A percentile compares a stretch with the other conserved stretches of the same genome.
phyloP scores from a whole-genome alignment of 2,888 invertebrate species.

The Ennomos quercinarius region DNA sequence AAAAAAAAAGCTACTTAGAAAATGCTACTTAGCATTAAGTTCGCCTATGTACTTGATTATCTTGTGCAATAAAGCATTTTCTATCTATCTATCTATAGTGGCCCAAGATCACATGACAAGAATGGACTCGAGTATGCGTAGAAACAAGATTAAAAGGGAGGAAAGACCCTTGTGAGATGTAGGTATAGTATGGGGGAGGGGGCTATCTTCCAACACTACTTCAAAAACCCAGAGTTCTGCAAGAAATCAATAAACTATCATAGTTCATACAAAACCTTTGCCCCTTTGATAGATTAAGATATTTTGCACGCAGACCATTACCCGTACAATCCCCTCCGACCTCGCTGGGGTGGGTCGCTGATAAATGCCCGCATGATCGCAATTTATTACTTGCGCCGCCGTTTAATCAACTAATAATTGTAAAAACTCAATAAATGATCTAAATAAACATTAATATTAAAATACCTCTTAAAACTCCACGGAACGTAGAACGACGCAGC shows the following conservation, averaged over 20 bases:
- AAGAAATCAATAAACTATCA: conserved; percentile 27
- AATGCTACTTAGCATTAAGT: no score
- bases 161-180: no score
- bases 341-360: conserved; percentile 50
- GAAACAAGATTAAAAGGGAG: no score
- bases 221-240: neutral
- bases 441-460: conserved; percentile 30
- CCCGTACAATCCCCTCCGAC: conserved; percentile 48
- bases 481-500: conserved; percentile 51
- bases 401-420: conserved; percentile 25
- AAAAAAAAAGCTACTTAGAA: no score
- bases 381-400: conserved; percentile 36
- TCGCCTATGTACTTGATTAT: no score
- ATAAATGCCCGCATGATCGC: conserved; percentile 54
- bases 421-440: conserved; percentile 28
- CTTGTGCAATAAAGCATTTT: no score
- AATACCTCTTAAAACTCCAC: conserved; percentile 59
- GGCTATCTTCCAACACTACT: neutral
- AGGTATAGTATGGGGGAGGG: no score
- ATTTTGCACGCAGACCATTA: conserved; percentile 53
- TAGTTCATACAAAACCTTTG: conserved; percentile 30
- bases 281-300: conserved; percentile 46
- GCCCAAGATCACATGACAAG: no score
- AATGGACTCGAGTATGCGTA: no score
- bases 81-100: no score